phyloP scores from a whole-genome alignment of 2,797 vertebrate genomes.

The Limosa lapponica region DNA sequence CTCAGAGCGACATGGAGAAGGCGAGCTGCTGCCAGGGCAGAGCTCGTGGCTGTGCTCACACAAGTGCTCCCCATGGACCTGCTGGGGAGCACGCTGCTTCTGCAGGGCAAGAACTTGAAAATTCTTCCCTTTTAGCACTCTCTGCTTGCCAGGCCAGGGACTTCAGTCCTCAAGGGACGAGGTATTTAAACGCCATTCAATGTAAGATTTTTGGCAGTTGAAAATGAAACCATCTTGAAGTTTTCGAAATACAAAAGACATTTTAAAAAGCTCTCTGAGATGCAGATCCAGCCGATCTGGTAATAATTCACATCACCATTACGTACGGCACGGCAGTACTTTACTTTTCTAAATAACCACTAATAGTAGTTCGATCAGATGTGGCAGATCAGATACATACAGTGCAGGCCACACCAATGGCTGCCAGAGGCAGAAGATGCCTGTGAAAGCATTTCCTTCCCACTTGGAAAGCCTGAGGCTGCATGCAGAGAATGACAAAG shows the following conservation, averaged over 20 bases:
- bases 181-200: not conserved
- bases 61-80: accelerated
- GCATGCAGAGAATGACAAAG: not conserved
- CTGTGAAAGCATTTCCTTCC: conserved; percentile 49
- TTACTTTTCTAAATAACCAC: not conserved
- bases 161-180: not conserved
- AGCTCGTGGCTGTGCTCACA: not conserved
- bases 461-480: conserved; percentile 16
- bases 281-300: accelerated
- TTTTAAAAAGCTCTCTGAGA: not conserved
- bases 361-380: not conserved
- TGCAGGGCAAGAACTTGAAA: not conserved
- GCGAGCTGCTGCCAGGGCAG: not conserved
- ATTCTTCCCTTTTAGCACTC: not conserved
- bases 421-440: not conserved
- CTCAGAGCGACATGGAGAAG: not conserved
- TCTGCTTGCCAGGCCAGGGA: not conserved
- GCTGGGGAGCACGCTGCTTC: accelerated
- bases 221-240: not conserved
- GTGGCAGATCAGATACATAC: accelerated
- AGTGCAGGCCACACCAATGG: not conserved
- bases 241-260: not conserved
- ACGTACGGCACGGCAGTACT: not conserved
- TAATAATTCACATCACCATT: not conserved
- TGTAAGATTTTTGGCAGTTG: not conserved